A percentile compares a stretch with the other conserved stretches of the same genome.
phyloP scores from a whole-genome alignment of 2,113 vertebrate genomes.

The Cephalopterus ornatus region DNA sequence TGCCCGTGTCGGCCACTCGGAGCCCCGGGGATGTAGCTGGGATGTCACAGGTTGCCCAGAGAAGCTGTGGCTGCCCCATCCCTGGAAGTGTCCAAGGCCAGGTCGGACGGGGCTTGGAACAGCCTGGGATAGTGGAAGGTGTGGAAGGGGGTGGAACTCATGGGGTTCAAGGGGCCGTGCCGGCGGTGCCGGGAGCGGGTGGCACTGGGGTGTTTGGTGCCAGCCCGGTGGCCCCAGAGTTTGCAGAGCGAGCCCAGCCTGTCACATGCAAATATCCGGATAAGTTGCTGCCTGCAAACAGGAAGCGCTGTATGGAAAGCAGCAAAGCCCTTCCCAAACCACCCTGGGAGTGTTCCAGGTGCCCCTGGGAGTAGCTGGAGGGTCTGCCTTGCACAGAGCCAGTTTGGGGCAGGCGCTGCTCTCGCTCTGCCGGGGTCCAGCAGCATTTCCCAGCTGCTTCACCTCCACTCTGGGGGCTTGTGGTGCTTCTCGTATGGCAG shows the following conservation, averaged over 20 bases:
- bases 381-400: background rate
- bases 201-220: background rate
- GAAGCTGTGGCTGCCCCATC: background rate
- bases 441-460: background rate
- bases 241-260: background rate
- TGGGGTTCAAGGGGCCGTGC: background rate
- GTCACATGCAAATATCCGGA: background rate
- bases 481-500: background rate
- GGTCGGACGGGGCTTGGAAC: background rate
- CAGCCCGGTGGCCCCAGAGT: rapidly evolving
- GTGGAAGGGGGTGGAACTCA: background rate
- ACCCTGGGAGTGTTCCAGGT: rapidly evolving
- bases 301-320: constrained; percentile 43
- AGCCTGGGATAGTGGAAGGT: background rate
- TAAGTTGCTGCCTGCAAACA: constrained; percentile 25
- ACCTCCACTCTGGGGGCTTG: background rate
- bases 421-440: rapidly evolving
- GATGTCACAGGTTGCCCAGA: rapidly evolving
- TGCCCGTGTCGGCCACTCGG: rapidly evolving
- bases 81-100: background rate
- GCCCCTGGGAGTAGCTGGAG: background rate
- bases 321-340: background rate
- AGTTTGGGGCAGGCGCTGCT: rapidly evolving
- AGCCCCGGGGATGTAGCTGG: background rate
- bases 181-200: background rate